Base-by-base conservation (phyloP, 2,888 invertebrate genomes). In the Tanaodytes sp. region DNA sequence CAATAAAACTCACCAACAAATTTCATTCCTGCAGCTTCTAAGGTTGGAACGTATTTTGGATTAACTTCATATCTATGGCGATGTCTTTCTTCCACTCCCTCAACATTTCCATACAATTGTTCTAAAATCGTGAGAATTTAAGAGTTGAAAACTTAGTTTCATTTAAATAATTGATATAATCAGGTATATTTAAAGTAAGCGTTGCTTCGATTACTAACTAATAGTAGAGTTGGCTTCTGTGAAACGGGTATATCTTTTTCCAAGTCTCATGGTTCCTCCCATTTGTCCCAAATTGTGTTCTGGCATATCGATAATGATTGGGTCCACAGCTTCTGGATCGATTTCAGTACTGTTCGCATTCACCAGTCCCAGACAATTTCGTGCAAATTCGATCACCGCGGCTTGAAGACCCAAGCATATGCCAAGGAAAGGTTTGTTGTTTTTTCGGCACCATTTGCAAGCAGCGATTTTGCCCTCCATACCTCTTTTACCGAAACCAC, bases 181-280 rank as follows among this genome's bases (percentile, higher is more conserved):
- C n/a, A n/a, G n/a, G n/a, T n/a, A n/a, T n/a, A n/a, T n/a, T n/a
- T n/a, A n/a, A n/a, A n/a, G n/a, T n/a, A n/a, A n/a, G n/a, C n/a
- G n/a, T n/a, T n/a, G n/a, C n/a, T n/a, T n/a, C n/a, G n/a, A n/a
- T n/a, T n/a, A 23, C 90, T 88, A 82, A 91, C 91, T 89, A 76
- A 93, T 87, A 72, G 90, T 84, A 76, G 87, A 88, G 67, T 82
- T 80, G n/a, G 88, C 88, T 1, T 87, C 85, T 1, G 85, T 87
- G 82, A 99, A 93, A 33, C 92, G 86, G 0, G 99, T 98, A 64
- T 90, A 91, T 77, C 98, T 90, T 81, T 92, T 94, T n/a, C 99
- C 99, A 42, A 99, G 87, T 63, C 99, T 88, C 99, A 99, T 99
- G 0, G 99, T 99, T 6, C 98, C 99, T 1, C 99, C 99, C 88